These are phyloP conservation scores for Ylistrum balloti DNA, from an alignment of 1,140 invertebrate species.

Conservation along the genomic window DNA sequence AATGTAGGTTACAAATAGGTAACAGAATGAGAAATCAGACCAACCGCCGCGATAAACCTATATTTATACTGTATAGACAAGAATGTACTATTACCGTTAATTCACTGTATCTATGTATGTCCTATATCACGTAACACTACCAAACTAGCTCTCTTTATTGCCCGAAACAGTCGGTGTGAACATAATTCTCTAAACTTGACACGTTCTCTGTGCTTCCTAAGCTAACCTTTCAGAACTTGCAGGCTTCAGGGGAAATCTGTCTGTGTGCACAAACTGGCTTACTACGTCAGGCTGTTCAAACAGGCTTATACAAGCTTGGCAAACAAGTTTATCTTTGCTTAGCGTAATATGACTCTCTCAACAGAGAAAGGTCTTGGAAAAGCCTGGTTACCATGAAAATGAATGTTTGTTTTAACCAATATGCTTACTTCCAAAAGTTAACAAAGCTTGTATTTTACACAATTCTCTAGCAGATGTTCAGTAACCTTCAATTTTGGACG, in stretches of 20 bases:
- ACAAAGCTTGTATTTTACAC: too few relatives aligned
- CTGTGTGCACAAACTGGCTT: neutral
- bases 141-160: neutral
- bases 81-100: neutral
- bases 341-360: constrained; percentile 7
- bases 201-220: neutral
- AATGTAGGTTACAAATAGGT: neutral
- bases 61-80: neutral
- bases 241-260: neutral
- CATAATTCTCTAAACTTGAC: neutral
- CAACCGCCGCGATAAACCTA: neutral
- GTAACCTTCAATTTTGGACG: neutral
- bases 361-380: neutral
- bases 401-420: neutral
- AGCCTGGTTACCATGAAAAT: neutral
- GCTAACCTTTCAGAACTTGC: neutral
- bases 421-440: too few relatives aligned
- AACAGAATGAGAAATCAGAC: neutral
- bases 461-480: too few relatives aligned
- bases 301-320: neutral
- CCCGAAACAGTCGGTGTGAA: neutral
- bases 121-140: neutral
- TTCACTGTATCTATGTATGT: neutral
- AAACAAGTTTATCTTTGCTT: neutral
- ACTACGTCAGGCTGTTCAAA: neutral